These are phyloP conservation scores for Vulpes ferrilata DNA, from an alignment of 2,113 vertebrate genomes.

Conservation along the genomic window DNA sequence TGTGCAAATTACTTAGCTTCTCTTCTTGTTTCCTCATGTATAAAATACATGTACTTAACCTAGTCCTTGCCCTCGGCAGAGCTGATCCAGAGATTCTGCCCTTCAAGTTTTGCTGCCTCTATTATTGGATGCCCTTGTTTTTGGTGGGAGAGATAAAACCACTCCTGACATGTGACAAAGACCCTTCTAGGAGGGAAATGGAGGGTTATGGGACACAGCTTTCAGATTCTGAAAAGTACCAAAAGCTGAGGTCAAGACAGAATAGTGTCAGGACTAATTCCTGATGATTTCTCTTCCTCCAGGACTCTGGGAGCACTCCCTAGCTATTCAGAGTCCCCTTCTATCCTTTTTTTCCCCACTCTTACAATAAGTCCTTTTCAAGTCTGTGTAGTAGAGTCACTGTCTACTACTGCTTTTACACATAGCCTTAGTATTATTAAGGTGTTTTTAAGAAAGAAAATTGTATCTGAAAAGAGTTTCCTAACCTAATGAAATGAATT, in stretches of 20 bases:
- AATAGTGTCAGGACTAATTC: background rate
- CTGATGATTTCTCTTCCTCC: background rate
- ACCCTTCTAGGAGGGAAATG: background rate
- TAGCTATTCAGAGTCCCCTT: background rate
- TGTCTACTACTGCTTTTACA: background rate
- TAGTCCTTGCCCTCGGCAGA: background rate
- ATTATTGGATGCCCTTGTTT: background rate
- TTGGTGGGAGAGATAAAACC: background rate
- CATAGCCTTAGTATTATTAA: background rate
- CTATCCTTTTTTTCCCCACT: background rate
- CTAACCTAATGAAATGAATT: background rate
- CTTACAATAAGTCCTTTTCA: background rate
- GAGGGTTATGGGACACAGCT: background rate
- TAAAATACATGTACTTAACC: background rate
- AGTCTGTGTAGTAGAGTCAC: background rate
- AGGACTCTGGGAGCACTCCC: background rate
- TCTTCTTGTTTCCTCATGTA: background rate
- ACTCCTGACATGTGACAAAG: background rate
- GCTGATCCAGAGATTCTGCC: background rate
- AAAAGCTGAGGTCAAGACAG: background rate
- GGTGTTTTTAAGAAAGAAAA: conserved; percentile 22
- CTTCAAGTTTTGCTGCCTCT: background rate
- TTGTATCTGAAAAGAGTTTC: background rate
- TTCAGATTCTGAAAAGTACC: background rate
- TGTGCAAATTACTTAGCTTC: background rate